Base-by-base conservation (phyloP, 1,140 invertebrate species). In the Agrypnia vestita region DNA sequence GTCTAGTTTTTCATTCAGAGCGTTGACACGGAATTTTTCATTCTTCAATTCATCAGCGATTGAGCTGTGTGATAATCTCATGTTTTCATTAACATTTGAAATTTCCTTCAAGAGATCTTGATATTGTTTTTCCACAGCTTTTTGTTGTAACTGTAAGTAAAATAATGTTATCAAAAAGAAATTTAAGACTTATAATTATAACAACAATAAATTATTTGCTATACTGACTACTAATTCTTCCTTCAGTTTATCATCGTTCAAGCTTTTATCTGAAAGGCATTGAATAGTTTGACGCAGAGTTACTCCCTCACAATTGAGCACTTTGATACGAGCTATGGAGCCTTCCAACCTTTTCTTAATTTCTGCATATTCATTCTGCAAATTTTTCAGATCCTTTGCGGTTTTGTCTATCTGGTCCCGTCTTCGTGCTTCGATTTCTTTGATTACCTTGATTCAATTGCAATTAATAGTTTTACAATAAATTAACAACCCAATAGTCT, bases 281-380 rank as follows among this genome's bases (percentile, higher is more conserved):
- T 87, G 86, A 76, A 91, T 87, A 80, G 90, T 91, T 21, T 87
- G 86, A 80, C 89, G 90, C 1, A 90, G 82, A 0, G 81, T 83
- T 3, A 84, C 86, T 1, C 88, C 80, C 76, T 93, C 92, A 62
- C 89, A 90, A 83, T 92, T 91, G 10, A 93, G 85, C 76, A 91
- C 90, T 84, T 88, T 90, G 53, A 90, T 90, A 82, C 92, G 88
- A 51, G 91, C 91, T 82, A 85, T 89, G 3, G 89, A 85, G 10
- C 88, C 90, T 9, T 93, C 91, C 1, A 92, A 79, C 85, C 92
- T 93, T 53, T 87, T 91, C 69, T 90, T 92, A 6, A 91, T 80
- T 0, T 91, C 90, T 25, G 88, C 87, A 77, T 91, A 86, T 72
- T 91, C 89, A 13, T 83, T 80, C 84, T 87, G 90, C 0, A 91